Percentiles rank a stretch among this genome's conserved stretches.
phyloP scores from a whole-genome alignment of 2,888 invertebrate genomes.

The Heliconius sara region DNA sequence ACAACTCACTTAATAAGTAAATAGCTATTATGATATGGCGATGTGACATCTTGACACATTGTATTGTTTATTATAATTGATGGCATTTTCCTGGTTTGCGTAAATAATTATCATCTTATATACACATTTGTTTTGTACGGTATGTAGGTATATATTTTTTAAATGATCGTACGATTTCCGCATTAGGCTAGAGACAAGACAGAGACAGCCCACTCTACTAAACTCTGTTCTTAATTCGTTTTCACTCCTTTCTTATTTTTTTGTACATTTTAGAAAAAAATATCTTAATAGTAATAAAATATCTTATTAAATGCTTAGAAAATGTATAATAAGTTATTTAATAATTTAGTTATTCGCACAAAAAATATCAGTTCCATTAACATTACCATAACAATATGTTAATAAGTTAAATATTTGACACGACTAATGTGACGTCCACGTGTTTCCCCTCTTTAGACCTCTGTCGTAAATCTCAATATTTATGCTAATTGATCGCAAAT shows the following conservation, averaged over 20 bases:
- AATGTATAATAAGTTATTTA: too few relatives aligned
- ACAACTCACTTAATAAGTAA: constrained; percentile 3
- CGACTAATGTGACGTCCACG: neutral
- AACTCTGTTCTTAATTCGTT: too few relatives aligned
- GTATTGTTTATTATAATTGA: constrained; percentile 10
- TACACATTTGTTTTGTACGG: neutral
- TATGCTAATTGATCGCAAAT: neutral
- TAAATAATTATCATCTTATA: neutral
- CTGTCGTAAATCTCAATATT: constrained; percentile 2
- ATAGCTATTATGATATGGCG: constrained; percentile 6
- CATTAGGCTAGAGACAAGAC: neutral
- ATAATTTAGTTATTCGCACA: neutral
- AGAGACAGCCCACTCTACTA: too few relatives aligned
- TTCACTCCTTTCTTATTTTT: too few relatives aligned
- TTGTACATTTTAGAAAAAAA: too few relatives aligned
- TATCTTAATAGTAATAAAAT: too few relatives aligned
- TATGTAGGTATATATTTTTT: neutral
- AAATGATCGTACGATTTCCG: neutral
- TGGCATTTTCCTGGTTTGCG: constrained; percentile 16
- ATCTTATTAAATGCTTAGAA: neutral
- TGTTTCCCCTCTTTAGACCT: neutral
- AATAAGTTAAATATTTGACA: neutral
- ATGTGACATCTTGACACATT: constrained; percentile 26
- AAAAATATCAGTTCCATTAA: neutral
- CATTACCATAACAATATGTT: neutral